Conservation (phyloP, 2,888 invertebrate species). For the Auanema freiburgensis region DNA sequence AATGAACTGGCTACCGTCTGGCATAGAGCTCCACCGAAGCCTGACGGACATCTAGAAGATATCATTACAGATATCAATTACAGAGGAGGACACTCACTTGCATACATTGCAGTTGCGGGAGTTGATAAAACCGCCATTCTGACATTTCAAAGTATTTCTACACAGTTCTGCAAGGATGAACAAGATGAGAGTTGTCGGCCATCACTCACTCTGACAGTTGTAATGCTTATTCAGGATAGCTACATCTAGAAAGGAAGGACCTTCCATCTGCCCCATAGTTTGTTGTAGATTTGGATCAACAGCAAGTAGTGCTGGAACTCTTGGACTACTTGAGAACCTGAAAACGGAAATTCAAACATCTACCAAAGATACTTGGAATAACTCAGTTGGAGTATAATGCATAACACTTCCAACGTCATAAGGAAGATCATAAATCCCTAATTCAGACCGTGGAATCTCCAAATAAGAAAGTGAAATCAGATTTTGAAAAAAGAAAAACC, state of each 20-base stretch:
- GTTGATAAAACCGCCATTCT: conserved; percentile 44
- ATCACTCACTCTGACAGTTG: conserved; percentile 27
- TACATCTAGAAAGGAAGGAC: conserved; percentile 45
- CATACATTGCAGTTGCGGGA: conserved; percentile 37
- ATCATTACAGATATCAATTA: not conserved
- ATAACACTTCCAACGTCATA: conserved; percentile 50
- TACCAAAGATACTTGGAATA: not conserved
- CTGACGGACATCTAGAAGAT: conserved; percentile 40
- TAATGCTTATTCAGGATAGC: conserved; percentile 43
- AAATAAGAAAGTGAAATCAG: conserved; percentile 4
- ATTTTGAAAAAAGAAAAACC: conserved; percentile 15
- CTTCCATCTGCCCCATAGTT: conserved; percentile 47
- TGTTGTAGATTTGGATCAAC: conserved; percentile 44
- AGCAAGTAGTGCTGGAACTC: conserved; percentile 35
- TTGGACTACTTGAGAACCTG: conserved; percentile 34
- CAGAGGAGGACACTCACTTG: conserved; percentile 23
- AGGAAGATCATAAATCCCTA: conserved; percentile 41
- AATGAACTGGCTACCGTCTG: conserved; percentile 37
- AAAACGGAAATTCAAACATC: not conserved
- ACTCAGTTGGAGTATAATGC: conserved; percentile 50
- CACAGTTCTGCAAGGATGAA: conserved; percentile 21
- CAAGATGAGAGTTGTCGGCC: no score
- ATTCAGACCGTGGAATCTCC: conserved; percentile 30
- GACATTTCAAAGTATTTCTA: conserved; percentile 23
- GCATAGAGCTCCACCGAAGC: conserved; percentile 41